Evolutionary conservation across 2,113 vertebrate genomes (phyloP), one percentile per base, ranked within the genome.

Genomic region (Ctenomys sociabilis): DNA sequence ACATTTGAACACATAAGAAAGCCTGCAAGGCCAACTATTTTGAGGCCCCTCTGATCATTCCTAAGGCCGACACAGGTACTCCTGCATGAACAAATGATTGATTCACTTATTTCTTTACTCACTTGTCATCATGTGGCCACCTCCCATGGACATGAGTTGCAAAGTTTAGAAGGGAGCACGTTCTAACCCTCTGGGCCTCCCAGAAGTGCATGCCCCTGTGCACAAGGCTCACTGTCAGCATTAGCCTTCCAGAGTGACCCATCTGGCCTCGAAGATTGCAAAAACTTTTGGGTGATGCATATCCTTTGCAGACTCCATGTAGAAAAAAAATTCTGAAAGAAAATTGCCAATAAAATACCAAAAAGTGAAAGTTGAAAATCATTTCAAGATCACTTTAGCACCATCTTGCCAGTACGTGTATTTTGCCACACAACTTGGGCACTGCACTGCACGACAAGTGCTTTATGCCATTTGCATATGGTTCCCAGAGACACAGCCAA

Each of bases 261-360:
- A 70, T 85, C 72, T 40, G 40, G 85, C n/a, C 30, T 85, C 81
- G 54, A 95, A 75, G n/a, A 45, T 57, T 68, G 13, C 70, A 85
- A 89, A 28, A 86, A 49, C 35, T 24, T 89, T n/a, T 63, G n/a
- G 59, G 54, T 68, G 40, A 52, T 87, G 61, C 32, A 2, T 63
- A 63, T 85, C 64, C 64, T 54, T 70, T 78, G 37, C 30, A 52
- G 26, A 63, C 22, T 30, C 59, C 35, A 14, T 28, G 52, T 40
- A 59, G 73, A 86, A 88, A 70, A 21, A 92, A 86, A 85, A 59
- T 43, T 17, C 77, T 5, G 10, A 30, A 63, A 37, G 30, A 87
- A 90, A 94, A 77, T 32, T 73, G 68, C 49, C 89, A 70, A 94
- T 86, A 86, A 94, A 93, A 87, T 40, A 75, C 66, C 32, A 86